Evolutionary conservation across 1,140 invertebrate genomes (phyloP), one percentile per base, ranked within the genome.

Genomic region (Drosophila setifemur): DNA sequence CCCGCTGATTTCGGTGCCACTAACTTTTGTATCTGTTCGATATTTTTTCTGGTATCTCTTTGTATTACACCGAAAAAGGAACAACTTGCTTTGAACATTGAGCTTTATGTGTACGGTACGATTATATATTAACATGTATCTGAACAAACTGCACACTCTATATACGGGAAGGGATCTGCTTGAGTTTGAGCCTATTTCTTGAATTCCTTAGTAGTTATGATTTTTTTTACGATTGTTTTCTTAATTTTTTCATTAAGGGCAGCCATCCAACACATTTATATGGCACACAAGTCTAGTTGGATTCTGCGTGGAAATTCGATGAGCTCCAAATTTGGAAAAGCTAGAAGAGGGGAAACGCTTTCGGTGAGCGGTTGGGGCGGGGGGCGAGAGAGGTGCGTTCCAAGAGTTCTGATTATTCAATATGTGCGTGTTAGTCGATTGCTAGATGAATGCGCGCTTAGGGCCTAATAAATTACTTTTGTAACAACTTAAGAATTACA

Each of bases 31-130:
- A n/a, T n/a, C 55, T 67, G 58, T n/a, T n/a, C n/a, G n/a, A n/a
- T n/a, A 64, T 53, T 71, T 31, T 9, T 44, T 12, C 14, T 14
- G 31, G 14, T 35, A 12, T 11, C 14, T 58, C 16, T 61, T 50
- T 67, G 25, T 47, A 48, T 54, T 67, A 75, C 47, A 86, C 73
- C 72, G 52, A 86, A 81, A n/a, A 83, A 86, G 81, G 81, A 86
- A 86, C 81, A 86, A 86, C 73, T 81, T 61, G 75, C 82, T 86
- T 86, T 86, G 82, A 86, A 86, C 81, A 86, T 86, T 86, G 81
- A 86, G 81, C 81, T 86, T 79, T 73, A 64, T 70, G 53, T 71
- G 53, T 71, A 71, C 54, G 44, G 52, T 68, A 73, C 43, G 52
- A 33, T 73, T 54, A 58, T 69, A 74, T 57, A 54, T 74, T 66